Base-by-base conservation (phyloP, 2,113 vertebrate genomes). In the Epinephelus moara region DNA sequence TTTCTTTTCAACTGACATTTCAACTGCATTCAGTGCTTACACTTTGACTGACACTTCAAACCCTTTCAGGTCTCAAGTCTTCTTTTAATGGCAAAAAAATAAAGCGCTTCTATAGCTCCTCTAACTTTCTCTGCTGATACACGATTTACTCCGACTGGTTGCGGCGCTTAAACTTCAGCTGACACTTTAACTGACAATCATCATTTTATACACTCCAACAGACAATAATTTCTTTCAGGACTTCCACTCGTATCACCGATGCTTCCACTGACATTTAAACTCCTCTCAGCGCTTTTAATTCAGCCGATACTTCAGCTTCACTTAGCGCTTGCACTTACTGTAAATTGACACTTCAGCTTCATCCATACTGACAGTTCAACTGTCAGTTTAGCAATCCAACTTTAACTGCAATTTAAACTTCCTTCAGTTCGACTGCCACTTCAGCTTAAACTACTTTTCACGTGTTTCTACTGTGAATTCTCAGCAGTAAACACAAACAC, bases 21-120 rank as follows among this genome's bases (percentile, higher is more conserved):
- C 8, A 62, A n/a, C 61, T 70, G n/a, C 15, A 49, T 72, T 77
- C 71, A 76, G 0, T 45, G 33, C 23, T 33, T 17, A n/a, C 4
- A 59, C 52, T 80, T 15, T 80, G 71, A 81, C 30, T 71, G 64
- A 86, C 71, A 67, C 60, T 33, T 80, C 60, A 66, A 66, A 59
- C 53, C 56, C 37, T 73, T 66, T 80, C 15, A 66, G 40, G 6
- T 75, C 19, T 74, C 21, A 71, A 59, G 62, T 40, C 59, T 66
- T 69, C 21, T 52, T 55, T 60, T 40, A 74, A 23, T 25, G 10
- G 55, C 42, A n/a, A 30, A 10, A 10, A 68, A 27, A 67, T 64
- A 47, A 70, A 68, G 68, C 3, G 2, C n/a, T 45, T 37, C 57
- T 70, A 30, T 13, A 53, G 47, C 40, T 75, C 59, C 4, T 71